Evolutionary conservation across 1,140 invertebrate genomes (phyloP).

Genomic region (Panonychus citri): DNA sequence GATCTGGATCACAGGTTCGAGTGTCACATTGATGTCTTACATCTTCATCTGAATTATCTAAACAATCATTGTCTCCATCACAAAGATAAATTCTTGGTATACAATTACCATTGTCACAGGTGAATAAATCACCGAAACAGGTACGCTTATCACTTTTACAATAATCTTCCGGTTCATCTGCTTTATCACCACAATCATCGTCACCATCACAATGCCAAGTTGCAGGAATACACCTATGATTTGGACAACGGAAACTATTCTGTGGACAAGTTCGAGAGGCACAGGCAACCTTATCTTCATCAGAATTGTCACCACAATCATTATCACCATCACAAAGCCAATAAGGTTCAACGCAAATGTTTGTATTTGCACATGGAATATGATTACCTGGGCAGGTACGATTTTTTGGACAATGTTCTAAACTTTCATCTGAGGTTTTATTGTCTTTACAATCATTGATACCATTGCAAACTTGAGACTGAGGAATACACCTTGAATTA

Average conservation of each 20-base stretch:
- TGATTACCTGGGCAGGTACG: conserved; percentile 59
- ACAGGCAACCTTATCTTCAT: conserved; percentile 74
- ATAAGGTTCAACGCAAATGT: conserved; percentile 81
- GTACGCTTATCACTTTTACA: conserved; percentile 79
- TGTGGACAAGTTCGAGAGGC: conserved; percentile 63
- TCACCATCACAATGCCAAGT: conserved; percentile 82
- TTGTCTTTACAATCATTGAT: conserved; percentile 86
- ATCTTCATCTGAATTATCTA: conserved; percentile 77
- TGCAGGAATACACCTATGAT: conserved; percentile 37
- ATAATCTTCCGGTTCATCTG: conserved; percentile 70
- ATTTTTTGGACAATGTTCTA: conserved; percentile 56
- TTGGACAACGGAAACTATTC: conserved; percentile 48
- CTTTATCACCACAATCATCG: conserved; percentile 65
- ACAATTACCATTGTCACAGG: conserved; percentile 89
- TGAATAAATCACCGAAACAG: conserved; percentile 81
- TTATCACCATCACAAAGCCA: conserved; percentile 74
- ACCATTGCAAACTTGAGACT: conserved; percentile 65
- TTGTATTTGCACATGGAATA: conserved; percentile 72
- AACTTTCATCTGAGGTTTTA: conserved; percentile 65
- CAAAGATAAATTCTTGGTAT: conserved; percentile 91
- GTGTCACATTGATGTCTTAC: conserved; percentile 70
- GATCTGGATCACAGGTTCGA: conserved; percentile 67
- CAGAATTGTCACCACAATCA: conserved; percentile 84
- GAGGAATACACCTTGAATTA: conserved; percentile 68
- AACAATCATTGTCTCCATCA: conserved; percentile 81